These are phyloP conservation scores for Ceramica pisi DNA, from an alignment of 2,888 invertebrate genomes.

Conservation along the genomic window DNA sequence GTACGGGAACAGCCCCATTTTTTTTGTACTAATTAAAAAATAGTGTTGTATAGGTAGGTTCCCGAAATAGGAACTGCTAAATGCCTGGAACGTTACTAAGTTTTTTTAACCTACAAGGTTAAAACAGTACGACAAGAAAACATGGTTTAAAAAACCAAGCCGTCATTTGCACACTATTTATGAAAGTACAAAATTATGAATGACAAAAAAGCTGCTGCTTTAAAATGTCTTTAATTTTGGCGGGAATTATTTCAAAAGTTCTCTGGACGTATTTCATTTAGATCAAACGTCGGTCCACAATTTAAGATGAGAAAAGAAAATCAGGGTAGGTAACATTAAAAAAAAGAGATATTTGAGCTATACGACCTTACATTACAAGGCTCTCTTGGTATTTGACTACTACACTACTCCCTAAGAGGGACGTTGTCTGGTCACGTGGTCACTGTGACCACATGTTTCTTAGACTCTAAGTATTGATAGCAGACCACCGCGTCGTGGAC, in stretches of 20 bases:
- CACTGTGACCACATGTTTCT: conserved; percentile 71
- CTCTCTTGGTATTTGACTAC: conserved; percentile 34
- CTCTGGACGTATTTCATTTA: background rate
- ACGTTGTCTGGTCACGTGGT: conserved; percentile 60
- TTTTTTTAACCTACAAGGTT: background rate
- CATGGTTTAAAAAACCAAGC: background rate
- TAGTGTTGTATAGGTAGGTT: background rate
- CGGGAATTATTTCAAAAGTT: background rate
- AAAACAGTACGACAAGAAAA: background rate
- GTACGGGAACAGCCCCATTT: too few relatives aligned
- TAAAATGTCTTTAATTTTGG: background rate
- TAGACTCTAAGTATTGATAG: conserved; percentile 76
- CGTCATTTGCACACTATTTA: background rate
- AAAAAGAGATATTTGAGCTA: conserved; percentile 36
- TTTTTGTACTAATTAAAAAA: too few relatives aligned
- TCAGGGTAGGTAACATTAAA: conserved; percentile 10
- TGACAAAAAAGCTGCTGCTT: background rate
- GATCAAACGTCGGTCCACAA: background rate
- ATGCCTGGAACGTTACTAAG: background rate
- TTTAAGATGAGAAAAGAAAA: background rate
- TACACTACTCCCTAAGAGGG: conserved; percentile 2
- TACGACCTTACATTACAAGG: conserved; percentile 26
- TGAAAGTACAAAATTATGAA: background rate
- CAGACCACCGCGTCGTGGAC: conserved; percentile 93
- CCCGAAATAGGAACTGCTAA: conserved; percentile 12